Evolutionary conservation across 2,888 invertebrate genomes (phyloP), one percentile per base, ranked within the genome.

Genomic region (Brenthis daphne): DNA sequence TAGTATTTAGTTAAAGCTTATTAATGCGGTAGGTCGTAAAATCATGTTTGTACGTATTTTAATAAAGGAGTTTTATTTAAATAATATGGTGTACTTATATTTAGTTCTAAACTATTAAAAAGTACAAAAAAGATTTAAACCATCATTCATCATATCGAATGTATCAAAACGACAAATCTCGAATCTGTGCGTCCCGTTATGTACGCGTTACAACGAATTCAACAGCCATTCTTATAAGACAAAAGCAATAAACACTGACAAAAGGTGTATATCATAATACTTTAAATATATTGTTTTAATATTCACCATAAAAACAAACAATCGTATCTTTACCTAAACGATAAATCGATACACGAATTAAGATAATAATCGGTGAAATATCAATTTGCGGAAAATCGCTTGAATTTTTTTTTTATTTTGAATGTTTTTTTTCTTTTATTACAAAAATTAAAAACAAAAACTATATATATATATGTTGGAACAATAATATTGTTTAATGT

Each of bases 401-500:
- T 14, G 4, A 29, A 24, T 6, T 11, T 37, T 8, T 43, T 11
- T 43, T 43, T 60, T 1, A n/a, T n/a, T 29, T 12, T n/a, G n/a
- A 1, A 50, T 29, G 6, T n/a, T 33, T n/a, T 37, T 48, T 58
- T 48, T 29, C n/a, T 3, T 24, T 16, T 14, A 14, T 60, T 3
- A 8, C 13, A 29, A 60, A 20, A 11, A 37, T 57, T 11, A 53
- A 37, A 14, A 20, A 29, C 16, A 24, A 65, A 58, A 43, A 60
- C 12, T 13, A 14, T 47, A 61, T 55, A 51, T 12, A 37, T 63
- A 60, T n/a, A n/a, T n/a, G n/a, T 50, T 64, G 58, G 58, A 65
- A 73, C 68, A 71, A 63, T 67, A 64, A 66, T 55, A 58, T 69
- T 57, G 66, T 54, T 60, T 57, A 72, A 70, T 78, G 77, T 77